phyloP scores from a whole-genome alignment of 2,113 vertebrate species.

The Tauraco erythrolophus region DNA sequence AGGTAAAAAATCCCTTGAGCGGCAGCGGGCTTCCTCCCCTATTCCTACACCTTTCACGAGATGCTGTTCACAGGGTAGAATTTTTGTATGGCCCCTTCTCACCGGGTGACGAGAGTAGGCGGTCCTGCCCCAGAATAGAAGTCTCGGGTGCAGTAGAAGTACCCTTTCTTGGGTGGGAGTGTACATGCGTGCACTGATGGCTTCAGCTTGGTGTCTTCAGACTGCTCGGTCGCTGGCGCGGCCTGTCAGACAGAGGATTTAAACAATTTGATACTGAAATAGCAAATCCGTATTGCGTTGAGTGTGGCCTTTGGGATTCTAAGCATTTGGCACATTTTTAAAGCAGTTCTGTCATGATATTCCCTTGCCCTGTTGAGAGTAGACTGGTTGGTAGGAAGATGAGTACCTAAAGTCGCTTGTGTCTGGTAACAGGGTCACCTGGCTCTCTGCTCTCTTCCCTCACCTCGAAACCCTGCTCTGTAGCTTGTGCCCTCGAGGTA shows the following conservation, averaged over 20 bases:
- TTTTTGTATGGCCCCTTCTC: rapidly evolving
- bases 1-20: constrained; percentile 78
- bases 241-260: background rate
- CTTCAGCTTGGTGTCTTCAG: background rate
- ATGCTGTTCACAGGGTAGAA: background rate
- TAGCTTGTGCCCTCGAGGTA: background rate
- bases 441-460: background rate
- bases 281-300: background rate
- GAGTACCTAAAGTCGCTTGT: background rate
- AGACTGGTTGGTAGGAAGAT: background rate
- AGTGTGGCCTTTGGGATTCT: background rate
- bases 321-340: background rate
- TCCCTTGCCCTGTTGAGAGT: background rate
- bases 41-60: background rate
- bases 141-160: background rate
- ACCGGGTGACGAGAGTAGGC: rapidly evolving
- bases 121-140: background rate
- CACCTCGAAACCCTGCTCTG: background rate
- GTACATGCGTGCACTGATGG: background rate
- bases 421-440: background rate
- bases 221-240: rapidly evolving
- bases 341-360: background rate
- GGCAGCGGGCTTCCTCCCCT: background rate
- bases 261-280: background rate
- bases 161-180: background rate